Conservation (phyloP, 2,113 vertebrate species). For the Apodemus speciosus region DNA sequence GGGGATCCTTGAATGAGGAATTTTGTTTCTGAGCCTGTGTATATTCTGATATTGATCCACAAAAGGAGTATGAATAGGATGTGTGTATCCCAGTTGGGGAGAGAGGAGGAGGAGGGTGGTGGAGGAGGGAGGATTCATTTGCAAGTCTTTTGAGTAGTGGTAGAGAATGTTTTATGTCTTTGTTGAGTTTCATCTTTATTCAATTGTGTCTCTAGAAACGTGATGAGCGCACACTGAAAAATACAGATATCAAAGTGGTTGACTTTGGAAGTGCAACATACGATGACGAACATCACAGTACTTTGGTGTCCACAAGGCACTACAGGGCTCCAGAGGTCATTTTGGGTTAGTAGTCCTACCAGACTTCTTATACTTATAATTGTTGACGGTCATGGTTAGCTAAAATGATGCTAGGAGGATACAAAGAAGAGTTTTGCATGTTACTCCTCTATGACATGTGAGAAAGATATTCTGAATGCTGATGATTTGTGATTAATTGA, state of each 20-base stretch:
- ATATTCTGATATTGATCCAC: neutral
- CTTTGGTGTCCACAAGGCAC: constrained; percentile 96
- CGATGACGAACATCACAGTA: constrained; percentile 97
- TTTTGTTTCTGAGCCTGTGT: constrained; percentile 37
- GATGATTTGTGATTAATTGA: neutral
- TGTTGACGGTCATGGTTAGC: neutral
- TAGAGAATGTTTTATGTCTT: neutral
- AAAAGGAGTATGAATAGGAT: neutral
- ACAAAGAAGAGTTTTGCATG: constrained; percentile 6
- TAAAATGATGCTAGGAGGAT: neutral
- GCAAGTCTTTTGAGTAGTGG: constrained; percentile 31
- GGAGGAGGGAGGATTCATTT: neutral
- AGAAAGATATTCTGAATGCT: neutral
- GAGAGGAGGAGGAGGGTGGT: neutral
- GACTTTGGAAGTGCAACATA: constrained; percentile 98
- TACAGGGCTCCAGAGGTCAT: constrained; percentile 98
- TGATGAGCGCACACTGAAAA: constrained; percentile 93
- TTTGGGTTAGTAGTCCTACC: constrained; percentile 87
- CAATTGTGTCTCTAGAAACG: constrained; percentile 87
- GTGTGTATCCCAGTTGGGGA: neutral
- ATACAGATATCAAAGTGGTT: constrained; percentile 94
- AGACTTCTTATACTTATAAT: neutral
- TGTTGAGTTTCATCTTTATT: constrained; percentile 22
- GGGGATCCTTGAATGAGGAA: neutral
- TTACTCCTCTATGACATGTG: constrained; percentile 36